Evolutionary conservation across 2,797 vertebrate species (phyloP), one percentile per base, ranked within the genome.

Genomic region (Rhinatrema bivittatum): DNA sequence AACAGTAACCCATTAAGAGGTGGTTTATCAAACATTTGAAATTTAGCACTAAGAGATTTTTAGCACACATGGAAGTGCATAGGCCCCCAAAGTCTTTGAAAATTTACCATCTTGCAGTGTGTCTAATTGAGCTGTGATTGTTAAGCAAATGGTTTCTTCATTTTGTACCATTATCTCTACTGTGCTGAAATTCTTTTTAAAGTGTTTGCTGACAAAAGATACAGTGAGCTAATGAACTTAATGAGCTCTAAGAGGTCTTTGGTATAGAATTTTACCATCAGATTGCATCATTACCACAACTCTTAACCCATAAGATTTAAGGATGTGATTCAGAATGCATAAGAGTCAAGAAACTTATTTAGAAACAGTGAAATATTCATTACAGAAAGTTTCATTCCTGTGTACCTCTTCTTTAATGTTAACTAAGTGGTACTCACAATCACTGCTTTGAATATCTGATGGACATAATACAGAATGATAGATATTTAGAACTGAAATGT

Each of bases 311-410:
- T 57, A 46, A n/a, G n/a, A n/a, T n/a, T n/a, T n/a, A n/a, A n/a
- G n/a, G n/a, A n/a, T n/a, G n/a, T n/a, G n/a, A n/a, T n/a, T n/a
- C n/a, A n/a, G 48, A 63, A 53, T 32, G 42, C 47, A 29, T 54
- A 62, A 39, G n/a, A n/a, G 68, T 55, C 62, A 62, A 60, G 41
- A 57, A 42, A 55, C 38, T 38, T 36, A 40, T 46, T 36, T 36
- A 47, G 51, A 60, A 62, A 68, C 36, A n/a, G n/a, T 40, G 38
- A 33, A 42, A 60, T 62, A 69, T n/a, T n/a, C n/a, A 46, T 45
- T 22, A 39, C 50, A 60, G 34, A 45, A 63, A 54, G 56, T 64
- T 52, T 74, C 67, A 69, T 65, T 65, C 68, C 53, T 69, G 58
- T 38, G 59, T 20, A 69, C 50, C 53, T 65, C 62, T 59, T 46